A percentile compares a stretch with the other conserved stretches of the same genome.
Conservation (phyloP, 2,797 vertebrate genomes). For the Eupleurogrammus muticus region DNA sequence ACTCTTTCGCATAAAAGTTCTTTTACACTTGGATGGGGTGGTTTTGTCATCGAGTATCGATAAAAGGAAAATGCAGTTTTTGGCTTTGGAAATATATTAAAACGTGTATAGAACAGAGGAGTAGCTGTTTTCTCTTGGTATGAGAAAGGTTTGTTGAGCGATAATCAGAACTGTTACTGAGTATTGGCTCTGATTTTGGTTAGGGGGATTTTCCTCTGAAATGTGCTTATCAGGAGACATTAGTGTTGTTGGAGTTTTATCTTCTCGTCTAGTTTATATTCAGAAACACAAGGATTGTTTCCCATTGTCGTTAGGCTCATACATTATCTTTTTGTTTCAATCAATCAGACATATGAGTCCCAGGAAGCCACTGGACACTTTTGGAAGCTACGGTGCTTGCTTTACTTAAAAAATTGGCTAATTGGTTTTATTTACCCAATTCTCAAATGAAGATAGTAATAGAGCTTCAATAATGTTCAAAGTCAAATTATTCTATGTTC, state of each 20-base stretch:
- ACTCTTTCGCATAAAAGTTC: too few relatives aligned
- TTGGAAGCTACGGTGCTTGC: neutral
- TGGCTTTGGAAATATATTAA: neutral
- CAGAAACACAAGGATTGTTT: neutral
- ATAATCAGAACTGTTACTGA: neutral
- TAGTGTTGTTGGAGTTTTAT: neutral
- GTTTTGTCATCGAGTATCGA: too few relatives aligned
- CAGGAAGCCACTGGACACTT: neutral
- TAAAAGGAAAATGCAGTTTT: too few relatives aligned
- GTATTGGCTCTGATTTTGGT: neutral
- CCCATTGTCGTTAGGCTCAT: neutral
- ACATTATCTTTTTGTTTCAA: neutral
- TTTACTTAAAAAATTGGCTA: neutral
- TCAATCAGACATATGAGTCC: neutral
- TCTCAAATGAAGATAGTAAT: slow-evolving; percentile 1
- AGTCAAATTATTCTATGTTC: slow-evolving; percentile 15
- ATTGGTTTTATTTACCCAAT: neutral
- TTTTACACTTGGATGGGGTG: too few relatives aligned
- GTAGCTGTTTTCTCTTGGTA: neutral
- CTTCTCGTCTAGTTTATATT: neutral
- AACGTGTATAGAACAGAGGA: neutral
- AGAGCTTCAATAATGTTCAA: neutral
- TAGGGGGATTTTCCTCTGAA: neutral
- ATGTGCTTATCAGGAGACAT: neutral
- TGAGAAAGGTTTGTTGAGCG: neutral